These are phyloP conservation scores for Drosophila guanche DNA, from an alignment of 1,140 invertebrate species.

Conservation along the genomic window DNA sequence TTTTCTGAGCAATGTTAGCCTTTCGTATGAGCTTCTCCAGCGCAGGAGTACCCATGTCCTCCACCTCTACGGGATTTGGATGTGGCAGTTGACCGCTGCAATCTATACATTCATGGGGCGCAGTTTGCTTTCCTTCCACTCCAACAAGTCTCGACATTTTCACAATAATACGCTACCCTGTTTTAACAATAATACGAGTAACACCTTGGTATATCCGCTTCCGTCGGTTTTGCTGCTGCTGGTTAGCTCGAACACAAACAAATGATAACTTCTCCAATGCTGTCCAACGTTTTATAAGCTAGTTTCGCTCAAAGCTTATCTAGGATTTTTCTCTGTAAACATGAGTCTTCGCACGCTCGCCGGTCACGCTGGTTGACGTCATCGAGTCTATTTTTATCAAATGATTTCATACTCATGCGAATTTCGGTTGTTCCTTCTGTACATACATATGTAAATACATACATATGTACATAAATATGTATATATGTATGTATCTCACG, in stretches of 20 bases:
- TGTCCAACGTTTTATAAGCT: slow-evolving; percentile 28
- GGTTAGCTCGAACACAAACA: slow-evolving; percentile 14
- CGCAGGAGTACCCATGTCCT: slow-evolving; percentile 50
- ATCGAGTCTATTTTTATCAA: slow-evolving; percentile 25
- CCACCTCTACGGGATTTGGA: slow-evolving; percentile 46
- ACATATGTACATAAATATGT: not conserved
- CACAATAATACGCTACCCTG: slow-evolving; percentile 23
- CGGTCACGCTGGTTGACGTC: slow-evolving; percentile 12
- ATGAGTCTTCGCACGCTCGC: slow-evolving; percentile 24
- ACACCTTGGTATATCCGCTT: slow-evolving; percentile 20
- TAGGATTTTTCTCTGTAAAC: slow-evolving; percentile 14
- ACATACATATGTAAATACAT: not conserved
- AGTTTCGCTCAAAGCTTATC: slow-evolving; percentile 40
- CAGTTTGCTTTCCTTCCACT: slow-evolving; percentile 21
- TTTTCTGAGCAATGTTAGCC: slow-evolving; percentile 53
- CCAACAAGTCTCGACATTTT: slow-evolving; percentile 61
- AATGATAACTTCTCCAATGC: slow-evolving; percentile 9
- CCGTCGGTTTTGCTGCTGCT: slow-evolving; percentile 20
- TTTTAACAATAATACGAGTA: slow-evolving; percentile 40
- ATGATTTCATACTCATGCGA: not conserved
- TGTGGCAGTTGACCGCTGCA: slow-evolving; percentile 53
- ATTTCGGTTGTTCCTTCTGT: too few species aligned
- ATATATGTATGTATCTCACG: slow-evolving; percentile 8
- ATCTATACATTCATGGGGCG: slow-evolving; percentile 46
- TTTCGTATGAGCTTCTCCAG: slow-evolving; percentile 54